Evolutionary conservation across 2,113 vertebrate genomes (phyloP).

Genomic region (Oreotrochilus melanogaster): DNA sequence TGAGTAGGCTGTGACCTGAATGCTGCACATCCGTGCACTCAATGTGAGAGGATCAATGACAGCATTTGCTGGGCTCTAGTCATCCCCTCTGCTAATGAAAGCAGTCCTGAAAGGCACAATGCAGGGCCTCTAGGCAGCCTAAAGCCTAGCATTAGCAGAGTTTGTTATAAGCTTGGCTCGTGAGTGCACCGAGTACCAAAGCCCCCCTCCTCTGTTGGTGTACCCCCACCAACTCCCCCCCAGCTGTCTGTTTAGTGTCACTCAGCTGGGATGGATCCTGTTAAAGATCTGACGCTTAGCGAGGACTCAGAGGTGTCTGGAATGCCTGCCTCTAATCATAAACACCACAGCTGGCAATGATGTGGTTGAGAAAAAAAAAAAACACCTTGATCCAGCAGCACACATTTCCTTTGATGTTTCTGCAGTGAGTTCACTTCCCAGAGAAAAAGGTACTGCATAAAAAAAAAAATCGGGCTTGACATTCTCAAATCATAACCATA

Average conservation of each 20-base stretch:
- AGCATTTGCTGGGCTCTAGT: constrained; percentile 78
- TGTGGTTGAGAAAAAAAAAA: constrained; percentile 78
- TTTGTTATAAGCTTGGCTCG: constrained; percentile 74
- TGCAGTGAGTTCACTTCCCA: constrained; percentile 88
- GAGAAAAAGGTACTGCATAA: constrained; percentile 85
- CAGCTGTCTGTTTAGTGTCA: constrained; percentile 87
- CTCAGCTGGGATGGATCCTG: constrained; percentile 83
- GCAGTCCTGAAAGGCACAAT: constrained; percentile 78
- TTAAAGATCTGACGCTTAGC: constrained; percentile 85
- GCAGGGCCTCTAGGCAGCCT: constrained; percentile 78
- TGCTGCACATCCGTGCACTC: constrained; percentile 69
- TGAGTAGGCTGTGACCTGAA: constrained; percentile 78
- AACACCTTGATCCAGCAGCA: constrained; percentile 98
- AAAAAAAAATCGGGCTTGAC: constrained; percentile 86
- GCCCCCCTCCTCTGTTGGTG: constrained; percentile 38
- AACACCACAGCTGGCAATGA: constrained; percentile 86
- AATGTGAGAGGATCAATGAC: constrained; percentile 81
- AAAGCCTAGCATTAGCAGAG: constrained; percentile 78
- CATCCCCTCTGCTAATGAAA: constrained; percentile 81
- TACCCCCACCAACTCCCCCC: constrained; percentile 76
- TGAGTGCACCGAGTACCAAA: constrained; percentile 58
- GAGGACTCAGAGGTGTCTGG: constrained; percentile 86
- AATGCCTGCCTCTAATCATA: constrained; percentile 85
- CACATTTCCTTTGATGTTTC: constrained; percentile 96
- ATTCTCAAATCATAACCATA: constrained; percentile 99